Base-by-base conservation (phyloP, 2,113 vertebrate genomes). In the Pygoscelis antarcticus region DNA sequence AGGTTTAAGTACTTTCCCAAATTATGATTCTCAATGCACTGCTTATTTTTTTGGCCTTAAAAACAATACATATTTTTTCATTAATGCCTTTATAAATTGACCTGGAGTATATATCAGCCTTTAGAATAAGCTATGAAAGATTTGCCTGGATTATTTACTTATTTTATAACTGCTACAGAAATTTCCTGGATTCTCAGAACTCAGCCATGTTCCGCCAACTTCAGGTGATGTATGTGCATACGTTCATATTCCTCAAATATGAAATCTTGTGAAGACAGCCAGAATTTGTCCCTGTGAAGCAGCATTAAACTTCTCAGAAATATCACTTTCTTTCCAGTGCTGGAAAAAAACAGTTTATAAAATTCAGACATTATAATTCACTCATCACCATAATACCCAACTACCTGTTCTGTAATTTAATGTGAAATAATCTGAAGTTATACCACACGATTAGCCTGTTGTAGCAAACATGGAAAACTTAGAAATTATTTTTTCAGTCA, bases 121-220 rank as follows among this genome's bases (percentile, higher is more conserved):
- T 86, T 84, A 83, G 18, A 76, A 55, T n/a, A 68, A 60, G 1
- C 16, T 71, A 21, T 3, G 3, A 42, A 82, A 52, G 7, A 32
- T 34, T 58, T 4, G 6, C 3, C 66, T 76, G 11, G 5, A 26
- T 42, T 57, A 66, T 58, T 49, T 85, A 4, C 7, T 87, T 77
- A 36, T 70, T 25, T 70, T 26, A 58, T 34, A 75, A 57, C 4
- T 20, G 6, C 6, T 42, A 1, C 5, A 36, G 25, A 62, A 62
- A 71, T 54, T 81, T 74, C 30, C 18, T 38, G 26, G 9, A 22
- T 47, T 80, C 34, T 75, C 16, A 58, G 42, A 75, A 66, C 4
- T 13, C 42, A 78, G 3, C 2, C 11, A 30, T 54, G 4, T 51
- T 40, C 27, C 1, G 1, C 11, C n/a, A 2, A 18, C 5, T 44